Percentiles rank a stretch among this genome's conserved stretches.
phyloP scores from a whole-genome alignment of 2,888 invertebrate species.

The Choristoneura rosaceana region DNA sequence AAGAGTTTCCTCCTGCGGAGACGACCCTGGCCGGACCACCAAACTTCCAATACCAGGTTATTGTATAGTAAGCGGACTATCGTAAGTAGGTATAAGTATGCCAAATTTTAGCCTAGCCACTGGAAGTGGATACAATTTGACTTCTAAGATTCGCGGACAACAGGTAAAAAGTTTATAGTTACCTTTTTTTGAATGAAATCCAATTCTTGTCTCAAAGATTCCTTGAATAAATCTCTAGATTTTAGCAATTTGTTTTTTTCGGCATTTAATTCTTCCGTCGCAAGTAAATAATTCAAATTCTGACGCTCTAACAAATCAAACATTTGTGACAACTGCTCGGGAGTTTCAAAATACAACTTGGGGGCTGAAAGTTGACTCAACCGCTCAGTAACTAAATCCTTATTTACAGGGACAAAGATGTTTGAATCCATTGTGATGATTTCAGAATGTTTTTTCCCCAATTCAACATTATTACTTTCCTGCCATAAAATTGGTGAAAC shows the following conservation, averaged over 20 bases:
- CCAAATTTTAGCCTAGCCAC: too few species aligned
- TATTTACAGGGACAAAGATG: constrained; percentile 66
- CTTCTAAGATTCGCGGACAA: too few species aligned
- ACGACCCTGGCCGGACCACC: too few species aligned
- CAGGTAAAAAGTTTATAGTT: constrained; percentile 19
- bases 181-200: constrained; percentile 72
- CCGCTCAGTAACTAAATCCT: constrained; percentile 56
- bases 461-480: constrained; percentile 61
- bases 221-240: constrained; percentile 63
- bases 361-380: constrained; percentile 63
- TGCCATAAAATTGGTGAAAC: constrained; percentile 78
- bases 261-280: constrained; percentile 72
- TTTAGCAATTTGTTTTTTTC: constrained; percentile 75
- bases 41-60: too few species aligned
- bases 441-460: constrained; percentile 61
- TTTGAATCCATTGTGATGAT: constrained; percentile 67
- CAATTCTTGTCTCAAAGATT: constrained; percentile 62
- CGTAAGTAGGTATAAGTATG: too few species aligned
- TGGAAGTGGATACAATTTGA: too few species aligned
- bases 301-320: constrained; percentile 75
- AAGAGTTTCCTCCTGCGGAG: too few species aligned
- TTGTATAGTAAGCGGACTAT: too few species aligned
- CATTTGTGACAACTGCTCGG: constrained; percentile 67
- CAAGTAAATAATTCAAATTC: constrained; percentile 77
- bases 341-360: constrained; percentile 71